Evolutionary conservation across 2,888 invertebrate species (phyloP), one percentile per base, ranked within the genome.

Genomic region (Oxyscelio sp.): DNA sequence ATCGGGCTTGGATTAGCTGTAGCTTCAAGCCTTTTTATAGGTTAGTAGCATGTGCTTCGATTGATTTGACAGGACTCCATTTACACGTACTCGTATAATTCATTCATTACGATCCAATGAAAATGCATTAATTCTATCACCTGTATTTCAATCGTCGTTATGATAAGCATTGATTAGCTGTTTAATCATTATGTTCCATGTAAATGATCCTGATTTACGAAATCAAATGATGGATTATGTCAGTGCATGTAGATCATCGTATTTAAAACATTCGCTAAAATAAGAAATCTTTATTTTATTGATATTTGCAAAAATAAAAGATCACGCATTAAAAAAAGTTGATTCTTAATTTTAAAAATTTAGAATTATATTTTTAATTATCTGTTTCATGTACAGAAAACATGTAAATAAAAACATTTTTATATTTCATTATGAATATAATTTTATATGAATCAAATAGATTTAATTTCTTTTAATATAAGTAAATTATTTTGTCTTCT

Each of bases 1-100:
- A 95, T 97, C 83, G 98, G 98, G 0, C 94, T 98, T 43, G 94
- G 95, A 6, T 94, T 98, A 78, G 98, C 98, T 0, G 94, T 98
- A 79, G 96, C 96, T 65, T 98, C 98, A 0, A 97, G 97, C 91
- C 90, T 97, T 81, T 98, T 98, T 93, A 98, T 98, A 91, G 98
- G 98, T 80, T 96, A 91, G 91, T 90, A 27, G 84, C 31, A 27
- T 54, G 75, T 61, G 31, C 43, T 74, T 65, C 82, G 40, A 68
- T 75, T 75, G 38, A 75, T 59, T 75, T 68, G 54, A 71, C 66
- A 68, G 31, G n/a, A 34, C 38, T 31, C 27, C 38, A 63, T 79
- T 63, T 80, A 54, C 45, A 63, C 59, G 19, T 68, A 68, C 50
- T 31, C 40, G 11, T 21, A 34, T 52, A 48, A 68, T 78, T 59